These are phyloP conservation scores for Barypeithes pellucidus DNA, from an alignment of 2,888 invertebrate species.

Conservation along the genomic window DNA sequence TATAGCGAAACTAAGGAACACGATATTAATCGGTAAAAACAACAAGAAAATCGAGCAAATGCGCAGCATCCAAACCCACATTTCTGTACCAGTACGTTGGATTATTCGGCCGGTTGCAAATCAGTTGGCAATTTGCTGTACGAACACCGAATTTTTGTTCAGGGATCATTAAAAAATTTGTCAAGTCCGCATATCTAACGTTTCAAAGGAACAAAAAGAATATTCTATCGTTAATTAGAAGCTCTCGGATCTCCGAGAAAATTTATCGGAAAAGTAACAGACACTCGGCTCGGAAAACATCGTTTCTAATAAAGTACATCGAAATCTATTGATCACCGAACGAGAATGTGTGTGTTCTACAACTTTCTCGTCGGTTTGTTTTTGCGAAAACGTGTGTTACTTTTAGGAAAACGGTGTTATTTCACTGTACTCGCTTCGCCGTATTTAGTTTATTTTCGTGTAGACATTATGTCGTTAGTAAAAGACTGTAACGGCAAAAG, in stretches of 20 bases:
- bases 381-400: neutral
- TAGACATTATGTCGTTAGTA: neutral
- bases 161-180: no score
- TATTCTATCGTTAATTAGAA: neutral
- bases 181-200: no score
- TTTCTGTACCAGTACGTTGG: no score
- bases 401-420: neutral
- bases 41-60: no score
- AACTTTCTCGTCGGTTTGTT: neutral
- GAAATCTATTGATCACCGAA: conserved; percentile 18
- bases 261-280: conserved; percentile 14
- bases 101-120: no score
- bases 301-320: conserved; percentile 16
- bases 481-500: no score
- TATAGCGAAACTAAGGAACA: no score
- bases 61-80: no score
- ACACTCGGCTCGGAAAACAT: neutral
- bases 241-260: conserved; percentile 7
- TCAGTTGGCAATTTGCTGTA: no score
- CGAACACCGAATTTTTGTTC: no score
- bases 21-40: no score
- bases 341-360: neutral
- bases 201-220: neutral
- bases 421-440: neutral
- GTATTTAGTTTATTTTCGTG: neutral